These are phyloP conservation scores for Exephanes ischioxanthus DNA, from an alignment of 2,888 invertebrate species.

Conservation along the genomic window DNA sequence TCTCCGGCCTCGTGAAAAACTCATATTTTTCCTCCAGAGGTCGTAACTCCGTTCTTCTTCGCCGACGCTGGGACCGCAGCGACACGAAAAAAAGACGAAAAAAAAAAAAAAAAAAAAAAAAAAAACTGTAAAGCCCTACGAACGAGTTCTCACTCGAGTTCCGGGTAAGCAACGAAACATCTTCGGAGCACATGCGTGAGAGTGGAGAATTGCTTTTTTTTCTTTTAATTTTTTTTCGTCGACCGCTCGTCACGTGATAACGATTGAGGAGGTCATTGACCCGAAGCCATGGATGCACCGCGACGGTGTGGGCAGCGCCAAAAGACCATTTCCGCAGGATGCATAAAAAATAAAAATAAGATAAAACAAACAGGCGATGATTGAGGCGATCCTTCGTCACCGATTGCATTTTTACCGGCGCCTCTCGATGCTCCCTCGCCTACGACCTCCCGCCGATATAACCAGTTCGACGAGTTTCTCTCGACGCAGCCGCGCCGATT, in stretches of 20 bases:
- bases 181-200: slow-evolving; percentile 60
- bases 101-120: slow-evolving; percentile 15
- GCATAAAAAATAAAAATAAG: slow-evolving; percentile 6
- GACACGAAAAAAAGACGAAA: slow-evolving; percentile 19
- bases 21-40: slow-evolving; percentile 41
- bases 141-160: slow-evolving; percentile 56
- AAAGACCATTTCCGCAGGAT: no score
- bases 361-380: slow-evolving; percentile 1
- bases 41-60: slow-evolving; percentile 34
- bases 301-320: no score
- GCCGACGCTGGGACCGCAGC: slow-evolving; percentile 2
- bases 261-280: slow-evolving; percentile 51
- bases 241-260: slow-evolving; percentile 44
- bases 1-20: slow-evolving; percentile 46
- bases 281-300: background rate
- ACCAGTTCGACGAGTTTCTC: slow-evolving; percentile 50
- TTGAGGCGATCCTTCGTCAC: slow-evolving; percentile 23
- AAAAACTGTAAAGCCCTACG: background rate
- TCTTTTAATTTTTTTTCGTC: background rate
- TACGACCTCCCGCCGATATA: background rate
- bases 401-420: slow-evolving; percentile 44
- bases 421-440: no score
- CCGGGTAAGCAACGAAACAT: slow-evolving; percentile 59
- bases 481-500: background rate
- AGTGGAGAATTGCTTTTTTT: background rate